These are phyloP conservation scores for Siphamia tubifer DNA, from an alignment of 2,113 vertebrate genomes.

Conservation along the genomic window DNA sequence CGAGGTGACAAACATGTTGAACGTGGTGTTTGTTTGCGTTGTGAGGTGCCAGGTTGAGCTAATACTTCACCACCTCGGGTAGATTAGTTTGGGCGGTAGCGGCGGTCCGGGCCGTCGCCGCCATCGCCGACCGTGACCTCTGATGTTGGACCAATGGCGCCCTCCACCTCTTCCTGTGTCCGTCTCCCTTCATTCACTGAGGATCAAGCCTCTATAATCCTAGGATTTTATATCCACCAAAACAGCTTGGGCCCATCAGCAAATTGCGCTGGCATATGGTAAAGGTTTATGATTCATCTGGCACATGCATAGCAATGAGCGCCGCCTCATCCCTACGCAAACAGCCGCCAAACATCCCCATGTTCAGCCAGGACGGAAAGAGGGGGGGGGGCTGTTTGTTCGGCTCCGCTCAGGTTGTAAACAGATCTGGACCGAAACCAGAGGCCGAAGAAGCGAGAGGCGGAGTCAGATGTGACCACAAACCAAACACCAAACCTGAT, in stretches of 20 bases:
- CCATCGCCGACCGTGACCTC: too few species aligned
- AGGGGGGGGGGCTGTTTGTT: slow-evolving; percentile 62
- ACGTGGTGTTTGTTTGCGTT: slow-evolving; percentile 52
- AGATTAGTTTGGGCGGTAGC: too few species aligned
- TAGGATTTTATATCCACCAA: slow-evolving; percentile 94
- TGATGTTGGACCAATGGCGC: too few species aligned
- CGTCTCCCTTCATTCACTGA: slow-evolving; percentile 75
- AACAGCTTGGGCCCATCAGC: slow-evolving; percentile 99
- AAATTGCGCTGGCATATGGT: slow-evolving; percentile 99
- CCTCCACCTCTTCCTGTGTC: too few species aligned
- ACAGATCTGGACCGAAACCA: too few species aligned
- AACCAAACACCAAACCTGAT: too few species aligned
- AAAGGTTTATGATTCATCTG: slow-evolving; percentile 99
- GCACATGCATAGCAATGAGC: slow-evolving; percentile 89
- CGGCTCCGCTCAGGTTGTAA: slow-evolving; percentile 65
- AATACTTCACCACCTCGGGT: slow-evolving; percentile 26
- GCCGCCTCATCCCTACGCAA: slow-evolving; percentile 88
- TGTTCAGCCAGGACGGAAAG: slow-evolving; percentile 73
- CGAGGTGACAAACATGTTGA: slow-evolving; percentile 73
- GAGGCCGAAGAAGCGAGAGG: too few species aligned
- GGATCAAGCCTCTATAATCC: slow-evolving; percentile 92
- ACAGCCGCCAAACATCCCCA: slow-evolving; percentile 81
- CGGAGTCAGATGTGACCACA: too few species aligned
- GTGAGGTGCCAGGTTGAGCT: slow-evolving; percentile 25
- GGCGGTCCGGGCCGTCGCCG: too few species aligned